A percentile compares a stretch with the other conserved stretches of the same genome.
phyloP scores from a whole-genome alignment of 1,140 invertebrate species.

The Apis cerana region DNA sequence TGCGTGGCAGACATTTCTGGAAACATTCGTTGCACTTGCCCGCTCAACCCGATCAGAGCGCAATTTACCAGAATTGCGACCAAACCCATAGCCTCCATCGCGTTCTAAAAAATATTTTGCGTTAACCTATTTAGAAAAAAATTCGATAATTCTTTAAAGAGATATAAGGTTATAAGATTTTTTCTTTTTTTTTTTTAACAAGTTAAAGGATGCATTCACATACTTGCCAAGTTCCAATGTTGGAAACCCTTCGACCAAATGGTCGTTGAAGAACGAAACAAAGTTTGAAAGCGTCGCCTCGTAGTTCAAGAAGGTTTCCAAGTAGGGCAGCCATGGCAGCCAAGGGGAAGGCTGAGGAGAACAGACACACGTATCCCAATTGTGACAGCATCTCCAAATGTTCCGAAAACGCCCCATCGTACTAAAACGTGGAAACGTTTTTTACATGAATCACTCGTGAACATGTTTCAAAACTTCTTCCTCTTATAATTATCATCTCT shows the following conservation, averaged over 20 bases:
- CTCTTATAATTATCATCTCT: background rate
- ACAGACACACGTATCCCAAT: conserved; percentile 97
- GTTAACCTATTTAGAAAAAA: background rate
- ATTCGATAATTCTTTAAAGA: background rate
- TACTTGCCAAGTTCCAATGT: conserved; percentile 98
- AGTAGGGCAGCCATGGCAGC: conserved; percentile 95
- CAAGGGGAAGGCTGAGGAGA: conserved; percentile 97
- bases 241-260: conserved; percentile 94
- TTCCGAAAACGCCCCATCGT: conserved; percentile 96
- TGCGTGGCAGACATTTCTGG: conserved; percentile 92
- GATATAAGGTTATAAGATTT: no score
- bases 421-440: conserved; percentile 81
- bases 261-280: conserved; percentile 97
- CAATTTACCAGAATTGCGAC: conserved; percentile 97
- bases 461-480: background rate
- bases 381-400: conserved; percentile 99
- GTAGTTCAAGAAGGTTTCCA: conserved; percentile 97
- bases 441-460: background rate
- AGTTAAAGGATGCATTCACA: conserved; percentile 20
- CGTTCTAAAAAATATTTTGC: conserved; percentile 84
- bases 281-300: conserved; percentile 97
- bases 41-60: conserved; percentile 95
- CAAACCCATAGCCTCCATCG: conserved; percentile 95
- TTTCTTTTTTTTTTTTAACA: background rate
- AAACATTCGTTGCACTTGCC: conserved; percentile 93